Base-by-base conservation (phyloP, 2,113 vertebrate species). In the Globicephala melas region DNA sequence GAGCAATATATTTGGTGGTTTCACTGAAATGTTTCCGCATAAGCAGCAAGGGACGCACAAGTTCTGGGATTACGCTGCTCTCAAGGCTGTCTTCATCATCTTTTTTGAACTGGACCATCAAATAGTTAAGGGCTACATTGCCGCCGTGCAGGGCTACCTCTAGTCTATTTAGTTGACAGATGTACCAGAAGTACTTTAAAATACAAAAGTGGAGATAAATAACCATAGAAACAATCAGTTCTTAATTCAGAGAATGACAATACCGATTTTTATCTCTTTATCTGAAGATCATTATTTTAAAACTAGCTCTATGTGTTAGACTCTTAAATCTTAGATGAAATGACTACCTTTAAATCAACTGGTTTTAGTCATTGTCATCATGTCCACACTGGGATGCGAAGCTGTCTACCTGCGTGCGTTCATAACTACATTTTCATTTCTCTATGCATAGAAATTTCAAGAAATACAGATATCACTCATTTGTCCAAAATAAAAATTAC, bases 391-490 rank as follows among this genome's bases (percentile, higher is more conserved):
- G 55, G 26, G 14, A 68, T 7, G 60, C 84, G 23, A 65, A 67
- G 7, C 41, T 26, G 12, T 83, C 84, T 79, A 36, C 77, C 47
- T 60, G 17, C 13, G 17, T 1, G 0, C 26, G 21, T 93, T 76
- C 65, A 15, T 47, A 82, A 50, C 50, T 73, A 63, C 36, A 53
- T 55, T 73, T 91, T 84, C n/a, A 50, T 55, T 94, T 74, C 47
- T 53, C 81, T 53, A 93, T 33, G 77, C 38, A 28, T 6, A 82
- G 38, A 73, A 77, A 73, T 41, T n/a, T 31, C 33, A 44, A 79
- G 58, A 96, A 95, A 97, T 53, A 93, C 7, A 96, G 71, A 33
- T 28, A 33, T 65, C 63, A 71, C 28, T 79, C n/a, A 41, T 38
- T 89, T 92, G 86, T 86, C 55, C 58, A 62, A 86, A 89, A 60